These are phyloP conservation scores for Pandemis corylana DNA, from an alignment of 2,888 invertebrate species.

Conservation along the genomic window DNA sequence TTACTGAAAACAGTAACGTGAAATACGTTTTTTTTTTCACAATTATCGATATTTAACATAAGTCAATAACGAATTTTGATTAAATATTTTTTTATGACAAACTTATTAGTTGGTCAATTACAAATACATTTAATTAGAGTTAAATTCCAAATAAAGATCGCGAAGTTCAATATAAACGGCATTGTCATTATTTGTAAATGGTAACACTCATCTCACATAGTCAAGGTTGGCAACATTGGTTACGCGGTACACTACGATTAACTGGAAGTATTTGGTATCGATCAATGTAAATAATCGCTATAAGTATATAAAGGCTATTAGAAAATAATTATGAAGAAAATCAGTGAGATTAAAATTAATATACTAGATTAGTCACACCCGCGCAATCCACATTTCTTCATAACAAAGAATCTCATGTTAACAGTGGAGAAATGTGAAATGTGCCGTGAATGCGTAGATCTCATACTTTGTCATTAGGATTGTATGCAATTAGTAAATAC, in stretches of 20 bases:
- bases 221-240: constrained; percentile 20
- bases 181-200: constrained; percentile 35
- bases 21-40: constrained; percentile 44
- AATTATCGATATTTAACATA: constrained; percentile 50
- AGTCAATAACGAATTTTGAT: constrained; percentile 68
- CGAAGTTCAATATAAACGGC: constrained; percentile 29
- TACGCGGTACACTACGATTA: constrained; percentile 42
- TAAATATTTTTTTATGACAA: constrained; percentile 56
- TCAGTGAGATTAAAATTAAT: constrained; percentile 83
- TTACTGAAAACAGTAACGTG: constrained; percentile 40
- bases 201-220: constrained; percentile 18
- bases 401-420: constrained; percentile 66
- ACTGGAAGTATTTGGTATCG: constrained; percentile 60
- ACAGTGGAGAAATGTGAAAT: constrained; percentile 63
- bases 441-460: constrained; percentile 58
- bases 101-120: constrained; percentile 49
- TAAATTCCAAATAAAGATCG: constrained; percentile 21
- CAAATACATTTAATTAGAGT: constrained; percentile 29
- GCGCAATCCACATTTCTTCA: constrained; percentile 70
- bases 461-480: constrained; percentile 65
- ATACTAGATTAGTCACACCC: constrained; percentile 68
- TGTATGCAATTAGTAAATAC: constrained; percentile 66
- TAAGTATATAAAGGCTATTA: constrained; percentile 74
- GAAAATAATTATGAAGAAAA: constrained; percentile 75
- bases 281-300: constrained; percentile 76